These are phyloP conservation scores for Gallinago stenura DNA, from an alignment of 2,797 vertebrate genomes.

Conservation along the genomic window DNA sequence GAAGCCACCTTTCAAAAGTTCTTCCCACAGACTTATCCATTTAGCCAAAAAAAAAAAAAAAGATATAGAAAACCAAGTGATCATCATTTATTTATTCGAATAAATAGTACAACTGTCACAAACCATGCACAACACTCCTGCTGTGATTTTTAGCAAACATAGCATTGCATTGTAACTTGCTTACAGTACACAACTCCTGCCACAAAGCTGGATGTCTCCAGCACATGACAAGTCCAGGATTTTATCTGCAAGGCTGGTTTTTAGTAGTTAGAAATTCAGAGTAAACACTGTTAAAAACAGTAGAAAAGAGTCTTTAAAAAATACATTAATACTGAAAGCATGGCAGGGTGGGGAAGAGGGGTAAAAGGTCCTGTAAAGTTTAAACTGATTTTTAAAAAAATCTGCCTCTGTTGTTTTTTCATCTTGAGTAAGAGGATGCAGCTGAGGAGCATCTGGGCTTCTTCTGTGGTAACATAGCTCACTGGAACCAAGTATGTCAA, in stretches of 20 bases:
- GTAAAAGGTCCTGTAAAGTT: background rate
- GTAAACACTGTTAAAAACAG: constrained; percentile 29
- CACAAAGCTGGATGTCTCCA: background rate
- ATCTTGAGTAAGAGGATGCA: background rate
- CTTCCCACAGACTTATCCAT: background rate
- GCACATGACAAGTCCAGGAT: background rate
- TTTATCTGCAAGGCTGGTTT: constrained; percentile 19
- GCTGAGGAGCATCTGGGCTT: background rate
- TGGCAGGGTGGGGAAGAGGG: background rate
- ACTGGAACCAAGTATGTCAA: background rate
- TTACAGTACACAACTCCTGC: constrained; percentile 31
- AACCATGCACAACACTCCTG: background rate
- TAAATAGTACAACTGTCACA: constrained; percentile 20
- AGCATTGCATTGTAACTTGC: constrained; percentile 49
- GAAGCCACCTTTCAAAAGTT: background rate
- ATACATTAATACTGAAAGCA: background rate
- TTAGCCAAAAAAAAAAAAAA: background rate
- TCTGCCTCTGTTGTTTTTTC: background rate
- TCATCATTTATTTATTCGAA: constrained; percentile 32
- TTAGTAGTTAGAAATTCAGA: constrained; percentile 63
- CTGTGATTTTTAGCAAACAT: background rate
- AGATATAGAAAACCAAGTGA: background rate
- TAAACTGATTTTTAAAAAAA: background rate
- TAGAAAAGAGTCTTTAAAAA: constrained; percentile 34
- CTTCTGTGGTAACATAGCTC: background rate